Evolutionary conservation across 2,888 invertebrate genomes (phyloP).

Genomic region (Caenorhabditis sp.): DNA sequence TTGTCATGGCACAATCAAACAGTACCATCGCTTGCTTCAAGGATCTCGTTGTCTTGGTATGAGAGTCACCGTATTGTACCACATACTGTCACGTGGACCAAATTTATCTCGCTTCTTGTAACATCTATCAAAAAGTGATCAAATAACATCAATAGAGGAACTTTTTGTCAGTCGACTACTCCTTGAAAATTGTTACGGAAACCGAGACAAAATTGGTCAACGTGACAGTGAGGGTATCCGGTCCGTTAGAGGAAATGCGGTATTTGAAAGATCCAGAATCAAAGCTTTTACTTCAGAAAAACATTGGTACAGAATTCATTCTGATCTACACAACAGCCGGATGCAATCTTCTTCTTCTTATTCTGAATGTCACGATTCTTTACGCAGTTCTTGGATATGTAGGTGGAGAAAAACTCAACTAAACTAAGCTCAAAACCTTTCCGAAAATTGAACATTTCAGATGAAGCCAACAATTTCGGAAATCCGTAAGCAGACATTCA

Average conservation of each 20-base stretch:
- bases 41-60: slow-evolving; percentile 22
- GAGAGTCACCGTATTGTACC: no score
- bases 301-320: slow-evolving; percentile 15
- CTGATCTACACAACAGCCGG: slow-evolving; percentile 28
- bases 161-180: no score
- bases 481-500: slow-evolving; percentile 44
- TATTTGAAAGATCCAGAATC: neutral
- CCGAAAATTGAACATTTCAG: slow-evolving; percentile 19
- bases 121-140: no score
- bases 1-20: slow-evolving; percentile 22
- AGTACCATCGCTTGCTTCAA: slow-evolving; percentile 25
- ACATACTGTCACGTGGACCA: no score
- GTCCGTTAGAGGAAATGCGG: no score
- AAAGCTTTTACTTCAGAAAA: slow-evolving; percentile 4
- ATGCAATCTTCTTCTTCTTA: slow-evolving; percentile 41
- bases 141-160: no score
- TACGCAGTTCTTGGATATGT: slow-evolving; percentile 37
- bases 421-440: no score
- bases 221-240: no score
- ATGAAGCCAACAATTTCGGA: slow-evolving; percentile 41
- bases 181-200: no score
- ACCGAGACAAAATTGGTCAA: no score
- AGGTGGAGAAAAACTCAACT: no score
- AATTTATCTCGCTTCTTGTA: no score
- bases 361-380: slow-evolving; percentile 42